A percentile compares a stretch with the other conserved stretches of the same genome.
Conservation (phyloP, 1,140 invertebrate species). For the Babylonia areolata region DNA sequence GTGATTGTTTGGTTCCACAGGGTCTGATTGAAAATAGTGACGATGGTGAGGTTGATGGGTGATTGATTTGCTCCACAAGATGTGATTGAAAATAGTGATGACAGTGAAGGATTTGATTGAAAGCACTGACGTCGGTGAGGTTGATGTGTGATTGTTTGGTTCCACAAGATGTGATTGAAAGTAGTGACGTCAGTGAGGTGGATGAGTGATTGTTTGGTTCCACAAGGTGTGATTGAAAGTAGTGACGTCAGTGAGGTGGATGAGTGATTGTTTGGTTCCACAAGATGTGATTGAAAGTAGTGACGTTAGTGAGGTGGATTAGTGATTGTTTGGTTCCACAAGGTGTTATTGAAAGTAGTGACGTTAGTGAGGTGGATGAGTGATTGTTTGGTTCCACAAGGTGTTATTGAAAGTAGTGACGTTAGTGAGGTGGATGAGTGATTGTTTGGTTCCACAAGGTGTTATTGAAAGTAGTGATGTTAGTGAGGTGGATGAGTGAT, state of each 20-base stretch:
- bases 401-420: neutral
- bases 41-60: too few species aligned
- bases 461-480: neutral
- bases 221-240: conserved; percentile 1
- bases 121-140: neutral
- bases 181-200: neutral
- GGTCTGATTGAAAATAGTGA: too few species aligned
- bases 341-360: neutral
- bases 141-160: neutral
- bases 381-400: too few species aligned
- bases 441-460: too few species aligned
- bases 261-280: too few species aligned
- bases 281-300: neutral
- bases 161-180: conserved; percentile 4
- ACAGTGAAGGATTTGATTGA: neutral
- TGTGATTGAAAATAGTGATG: too few species aligned
- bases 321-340: too few species aligned
- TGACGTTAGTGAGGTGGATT: neutral
- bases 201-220: neutral
- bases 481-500: neutral
- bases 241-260: neutral
- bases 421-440: neutral
- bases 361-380: neutral
- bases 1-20: too few species aligned
- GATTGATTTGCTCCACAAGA: too few species aligned